Conservation (phyloP, 2,888 invertebrate species). For the Ethmia dodecea region DNA sequence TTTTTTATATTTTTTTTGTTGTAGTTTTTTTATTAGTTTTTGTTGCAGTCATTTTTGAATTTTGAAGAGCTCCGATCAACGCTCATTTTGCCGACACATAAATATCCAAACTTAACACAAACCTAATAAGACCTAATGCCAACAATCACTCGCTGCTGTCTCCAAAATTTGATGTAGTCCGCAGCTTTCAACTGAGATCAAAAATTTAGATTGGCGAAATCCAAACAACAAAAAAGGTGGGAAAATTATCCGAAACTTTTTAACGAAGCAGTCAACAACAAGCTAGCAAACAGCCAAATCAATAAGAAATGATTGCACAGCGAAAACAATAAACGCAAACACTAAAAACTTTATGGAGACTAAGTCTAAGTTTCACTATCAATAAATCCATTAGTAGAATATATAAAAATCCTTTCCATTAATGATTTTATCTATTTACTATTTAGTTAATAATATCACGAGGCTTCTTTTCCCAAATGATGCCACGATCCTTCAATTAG, state of each 20-base stretch:
- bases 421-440: constrained; percentile 75
- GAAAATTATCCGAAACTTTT: constrained; percentile 35
- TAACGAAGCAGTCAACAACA: constrained; percentile 59
- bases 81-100: constrained; percentile 61
- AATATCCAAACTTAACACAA: constrained; percentile 63
- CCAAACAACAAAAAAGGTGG: constrained; percentile 45
- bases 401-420: constrained; percentile 76
- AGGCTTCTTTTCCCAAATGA: constrained; percentile 63
- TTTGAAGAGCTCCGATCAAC: constrained; percentile 35
- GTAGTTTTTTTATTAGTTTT: constrained; percentile 8
- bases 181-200: constrained; percentile 73
- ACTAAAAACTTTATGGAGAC: constrained; percentile 55
- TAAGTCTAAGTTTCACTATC: constrained; percentile 71
- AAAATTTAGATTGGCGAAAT: constrained; percentile 46
- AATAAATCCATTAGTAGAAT: constrained; percentile 75
- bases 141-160: constrained; percentile 64
- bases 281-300: constrained; percentile 52
- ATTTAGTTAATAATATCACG: constrained; percentile 76
- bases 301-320: constrained; percentile 65
- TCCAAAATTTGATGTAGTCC: constrained; percentile 49
- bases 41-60: constrained; percentile 25
- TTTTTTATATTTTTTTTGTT: constrained; percentile 17
- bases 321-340: constrained; percentile 73
- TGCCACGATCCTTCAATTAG: constrained; percentile 62
- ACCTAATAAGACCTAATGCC: constrained; percentile 49